Conservation (phyloP, 2,113 vertebrate species). For the Dolichallabes microphthalmus region DNA sequence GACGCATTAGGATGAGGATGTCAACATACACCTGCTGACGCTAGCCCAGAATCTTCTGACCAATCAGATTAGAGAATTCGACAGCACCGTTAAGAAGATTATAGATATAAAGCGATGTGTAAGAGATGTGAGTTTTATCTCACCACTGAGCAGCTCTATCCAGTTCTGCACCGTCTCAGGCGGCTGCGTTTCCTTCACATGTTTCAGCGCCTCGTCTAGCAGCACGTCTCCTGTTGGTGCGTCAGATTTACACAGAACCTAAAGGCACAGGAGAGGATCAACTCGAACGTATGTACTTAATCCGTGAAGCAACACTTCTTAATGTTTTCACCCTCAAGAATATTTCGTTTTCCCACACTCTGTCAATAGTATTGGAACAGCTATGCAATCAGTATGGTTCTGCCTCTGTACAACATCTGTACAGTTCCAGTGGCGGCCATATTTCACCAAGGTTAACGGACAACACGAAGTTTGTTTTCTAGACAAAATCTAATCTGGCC, state of each 20-base stretch:
- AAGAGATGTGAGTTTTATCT: conserved; percentile 51
- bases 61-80: background rate
- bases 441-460: too few species aligned
- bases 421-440: too few species aligned
- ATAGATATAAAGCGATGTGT: background rate
- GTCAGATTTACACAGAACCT: conserved; percentile 98
- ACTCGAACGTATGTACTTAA: background rate
- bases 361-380: too few species aligned
- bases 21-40: background rate
- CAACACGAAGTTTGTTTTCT: too few species aligned
- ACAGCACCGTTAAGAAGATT: background rate
- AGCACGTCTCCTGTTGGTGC: conserved; percentile 95
- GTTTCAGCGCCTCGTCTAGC: conserved; percentile 96
- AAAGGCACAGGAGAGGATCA: conserved; percentile 1
- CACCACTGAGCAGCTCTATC: conserved; percentile 98
- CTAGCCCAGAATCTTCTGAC: background rate
- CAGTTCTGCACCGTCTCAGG: conserved; percentile 97
- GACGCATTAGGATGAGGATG: background rate
- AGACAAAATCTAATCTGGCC: too few species aligned
- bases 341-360: background rate
- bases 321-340: background rate
- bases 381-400: too few species aligned
- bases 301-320: too few species aligned
- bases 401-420: too few species aligned
- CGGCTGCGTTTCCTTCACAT: conserved; percentile 95